These are phyloP conservation scores for Piscicola geometra DNA, from an alignment of 2,888 invertebrate species.

Conservation along the genomic window DNA sequence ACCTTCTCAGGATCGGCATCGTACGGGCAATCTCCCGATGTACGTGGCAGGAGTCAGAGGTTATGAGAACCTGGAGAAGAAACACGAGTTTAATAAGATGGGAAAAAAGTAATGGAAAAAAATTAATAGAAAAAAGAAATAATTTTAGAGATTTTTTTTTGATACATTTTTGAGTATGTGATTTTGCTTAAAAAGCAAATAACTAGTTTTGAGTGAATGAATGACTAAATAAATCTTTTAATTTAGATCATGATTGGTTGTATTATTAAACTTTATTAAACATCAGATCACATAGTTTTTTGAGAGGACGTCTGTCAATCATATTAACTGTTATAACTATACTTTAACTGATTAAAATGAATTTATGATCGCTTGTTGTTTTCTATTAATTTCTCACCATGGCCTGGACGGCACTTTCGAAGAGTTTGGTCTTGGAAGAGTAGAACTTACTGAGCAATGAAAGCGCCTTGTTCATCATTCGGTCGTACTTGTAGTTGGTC, in stretches of 20 bases:
- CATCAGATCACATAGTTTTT: no score
- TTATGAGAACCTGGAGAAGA: conserved; percentile 46
- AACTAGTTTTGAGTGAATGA: no score
- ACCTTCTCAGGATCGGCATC: conserved; percentile 45
- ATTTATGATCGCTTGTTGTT: background rate
- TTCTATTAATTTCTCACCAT: no score
- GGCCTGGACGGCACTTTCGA: conserved; percentile 47
- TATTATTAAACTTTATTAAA: no score
- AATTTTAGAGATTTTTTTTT: no score
- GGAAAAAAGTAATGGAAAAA: no score
- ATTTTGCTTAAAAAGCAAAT: no score
- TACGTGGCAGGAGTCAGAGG: conserved; percentile 46
- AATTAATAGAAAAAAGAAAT: no score
- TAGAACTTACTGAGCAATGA: conserved; percentile 46
- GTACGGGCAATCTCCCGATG: conserved; percentile 45
- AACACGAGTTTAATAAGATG: no score
- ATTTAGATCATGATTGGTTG: no score
- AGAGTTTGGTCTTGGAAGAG: conserved; percentile 46
- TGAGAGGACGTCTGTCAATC: background rate
- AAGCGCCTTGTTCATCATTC: conserved; percentile 46
- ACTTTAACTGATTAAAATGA: background rate
- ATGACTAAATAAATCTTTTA: no score
- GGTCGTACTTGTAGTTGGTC: conserved; percentile 47
- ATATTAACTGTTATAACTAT: background rate
- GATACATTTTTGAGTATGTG: no score